A percentile compares a stretch with the other conserved stretches of the same genome.
These are phyloP conservation scores for Paguma larvata DNA, from an alignment of 2,797 vertebrate species.

Conservation along the genomic window DNA sequence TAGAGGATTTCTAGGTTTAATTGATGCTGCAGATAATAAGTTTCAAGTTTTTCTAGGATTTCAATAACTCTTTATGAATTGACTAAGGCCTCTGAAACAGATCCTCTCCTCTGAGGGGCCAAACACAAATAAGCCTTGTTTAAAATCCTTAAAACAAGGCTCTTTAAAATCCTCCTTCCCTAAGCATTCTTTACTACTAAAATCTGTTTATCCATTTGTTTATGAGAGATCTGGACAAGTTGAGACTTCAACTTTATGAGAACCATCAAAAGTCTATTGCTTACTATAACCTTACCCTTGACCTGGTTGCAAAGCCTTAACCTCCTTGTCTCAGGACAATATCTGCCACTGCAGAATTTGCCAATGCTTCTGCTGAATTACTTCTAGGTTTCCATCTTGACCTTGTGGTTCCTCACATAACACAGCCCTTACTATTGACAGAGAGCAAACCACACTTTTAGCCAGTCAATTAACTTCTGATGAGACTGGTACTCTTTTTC, in stretches of 20 bases:
- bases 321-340: background rate
- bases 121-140: background rate
- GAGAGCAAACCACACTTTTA: background rate
- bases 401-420: background rate
- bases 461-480: background rate
- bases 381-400: background rate
- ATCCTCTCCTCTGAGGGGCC: background rate
- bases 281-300: background rate
- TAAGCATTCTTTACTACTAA: background rate
- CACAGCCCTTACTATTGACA: background rate
- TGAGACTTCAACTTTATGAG: conserved; percentile 8
- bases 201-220: background rate
- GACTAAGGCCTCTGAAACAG: background rate
- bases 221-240: background rate
- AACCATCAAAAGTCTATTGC: background rate
- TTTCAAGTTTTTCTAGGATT: background rate
- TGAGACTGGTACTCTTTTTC: background rate
- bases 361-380: background rate
- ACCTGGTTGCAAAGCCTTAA: background rate
- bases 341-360: background rate
- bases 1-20: background rate
- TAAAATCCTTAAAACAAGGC: background rate
- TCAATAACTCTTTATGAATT: background rate
- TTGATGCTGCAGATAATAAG: background rate
- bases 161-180: background rate